Base-by-base conservation (phyloP, 2,888 invertebrate species). In the Oligia latruncula region DNA sequence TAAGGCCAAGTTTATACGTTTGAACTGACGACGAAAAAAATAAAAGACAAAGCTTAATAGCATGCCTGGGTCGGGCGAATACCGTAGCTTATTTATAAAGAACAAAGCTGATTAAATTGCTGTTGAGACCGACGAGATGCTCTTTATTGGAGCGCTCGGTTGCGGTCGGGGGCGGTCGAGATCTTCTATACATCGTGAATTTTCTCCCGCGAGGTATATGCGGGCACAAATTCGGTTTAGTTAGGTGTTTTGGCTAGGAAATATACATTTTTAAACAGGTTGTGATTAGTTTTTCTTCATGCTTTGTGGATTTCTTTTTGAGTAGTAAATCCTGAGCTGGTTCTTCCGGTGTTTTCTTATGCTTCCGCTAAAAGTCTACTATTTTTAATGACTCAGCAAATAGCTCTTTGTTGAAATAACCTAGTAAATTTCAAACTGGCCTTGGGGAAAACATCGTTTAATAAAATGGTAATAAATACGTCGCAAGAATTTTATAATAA, bases 81-180 rank as follows among this genome's bases (percentile, higher is more conserved):
- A 89, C 90, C 89, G 89, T 85, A 90, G 91, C 91, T 93, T 93
- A 93, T 93, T 93, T 94, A 92, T 91, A 91, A 93, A 92, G 93
- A 93, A 94, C 93, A 93, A 93, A 93, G 93, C 93, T 93, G 94
- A 94, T 94, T 94, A 94, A 94, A 94, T 93, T 93, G 92, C 92
- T 93, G 92, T 93, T 92, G 92, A 91, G 92, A 90, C 90, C 86
- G 90, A 89, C 90, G 90, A 88, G 92, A 91, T 91, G 90, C 88
- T 91, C 91, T 92, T 92, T 92, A 93, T 92, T 92, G 92, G 84
- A 83, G 90, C 90, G 88, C 89, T 88, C 87, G 89, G 85, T 81
- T 90, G 92, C 82, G 90, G 91, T 90, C 84, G 87, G 84, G 84
- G 60, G 73, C 78, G 88, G 80, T 87, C 87, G 85, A 78, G 81